A percentile compares a stretch with the other conserved stretches of the same genome.
These are phyloP conservation scores for Egretta garzetta DNA, from an alignment of 2,113 vertebrate genomes.

Conservation along the genomic window DNA sequence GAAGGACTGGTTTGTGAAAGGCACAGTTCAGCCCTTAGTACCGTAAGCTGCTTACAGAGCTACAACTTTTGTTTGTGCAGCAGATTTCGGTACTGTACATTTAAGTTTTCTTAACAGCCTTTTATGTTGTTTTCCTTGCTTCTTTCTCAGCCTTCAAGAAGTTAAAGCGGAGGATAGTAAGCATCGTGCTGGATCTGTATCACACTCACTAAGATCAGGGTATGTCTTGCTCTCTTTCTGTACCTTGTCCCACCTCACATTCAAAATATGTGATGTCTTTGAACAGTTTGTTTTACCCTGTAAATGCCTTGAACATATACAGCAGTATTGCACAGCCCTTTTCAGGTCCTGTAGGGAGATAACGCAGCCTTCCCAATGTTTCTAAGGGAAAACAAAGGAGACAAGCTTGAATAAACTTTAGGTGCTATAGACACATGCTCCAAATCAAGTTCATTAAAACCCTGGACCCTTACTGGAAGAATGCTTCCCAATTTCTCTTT, in stretches of 20 bases:
- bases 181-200: background rate
- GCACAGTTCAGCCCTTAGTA: background rate
- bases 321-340: background rate
- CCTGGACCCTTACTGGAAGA: background rate
- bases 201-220: background rate
- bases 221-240: background rate
- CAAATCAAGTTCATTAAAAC: background rate
- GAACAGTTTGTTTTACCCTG: background rate
- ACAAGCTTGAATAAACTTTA: background rate
- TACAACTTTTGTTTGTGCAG: background rate
- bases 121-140: background rate
- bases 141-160: background rate
- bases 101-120: background rate
- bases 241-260: background rate
- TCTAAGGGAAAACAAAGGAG: background rate
- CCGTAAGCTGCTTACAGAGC: background rate
- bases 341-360: background rate
- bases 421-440: background rate
- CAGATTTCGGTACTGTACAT: background rate
- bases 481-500: background rate
- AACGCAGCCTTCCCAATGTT: background rate
- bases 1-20: background rate
- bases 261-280: background rate
- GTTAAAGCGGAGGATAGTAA: background rate
- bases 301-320: background rate